Evolutionary conservation across 2,888 invertebrate genomes (phyloP).

Genomic region (Smittia sp.): DNA sequence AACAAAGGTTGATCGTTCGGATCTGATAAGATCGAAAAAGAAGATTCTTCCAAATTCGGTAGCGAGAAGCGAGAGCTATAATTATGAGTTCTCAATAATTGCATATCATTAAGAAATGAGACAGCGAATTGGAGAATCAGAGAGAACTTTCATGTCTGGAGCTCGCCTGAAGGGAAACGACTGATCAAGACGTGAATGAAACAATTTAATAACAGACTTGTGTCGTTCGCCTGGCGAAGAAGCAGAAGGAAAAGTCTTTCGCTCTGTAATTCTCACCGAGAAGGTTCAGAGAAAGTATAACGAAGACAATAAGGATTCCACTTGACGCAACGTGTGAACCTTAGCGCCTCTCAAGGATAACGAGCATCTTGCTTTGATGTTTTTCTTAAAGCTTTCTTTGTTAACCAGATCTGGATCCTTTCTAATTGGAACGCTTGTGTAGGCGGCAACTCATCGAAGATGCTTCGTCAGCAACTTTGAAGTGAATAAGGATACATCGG

Average conservation of each 20-base stretch:
- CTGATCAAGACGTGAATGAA: constrained; percentile 23
- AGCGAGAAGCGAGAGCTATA: constrained; percentile 21
- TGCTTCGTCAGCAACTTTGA: constrained; percentile 21
- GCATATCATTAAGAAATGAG: constrained; percentile 41
- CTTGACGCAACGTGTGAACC: constrained; percentile 40
- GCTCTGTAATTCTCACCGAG: constrained; percentile 23
- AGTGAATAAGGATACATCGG: not conserved
- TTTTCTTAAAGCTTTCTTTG: not conserved
- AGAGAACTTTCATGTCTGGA: constrained; percentile 8
- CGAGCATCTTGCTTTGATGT: constrained; percentile 20
- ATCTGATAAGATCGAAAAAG: constrained; percentile 29
- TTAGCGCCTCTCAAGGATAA: constrained; percentile 33
- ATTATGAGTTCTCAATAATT: constrained; percentile 37
- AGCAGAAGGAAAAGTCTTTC: not conserved
- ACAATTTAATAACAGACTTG: constrained; percentile 36
- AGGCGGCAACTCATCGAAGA: constrained; percentile 28
- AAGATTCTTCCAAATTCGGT: constrained; percentile 19
- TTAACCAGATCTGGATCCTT: constrained; percentile 1
- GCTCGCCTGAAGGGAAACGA: not conserved
- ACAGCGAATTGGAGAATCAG: constrained; percentile 33
- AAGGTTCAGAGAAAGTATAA: constrained; percentile 34
- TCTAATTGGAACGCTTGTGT: constrained; percentile 12
- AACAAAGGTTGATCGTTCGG: constrained; percentile 32
- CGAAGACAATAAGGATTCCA: constrained; percentile 31
- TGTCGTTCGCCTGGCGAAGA: not conserved